Percentiles rank a stretch among this genome's conserved stretches.
phyloP scores from a whole-genome alignment of 2,888 invertebrate species.

The Lasioglossum pauxillum region DNA sequence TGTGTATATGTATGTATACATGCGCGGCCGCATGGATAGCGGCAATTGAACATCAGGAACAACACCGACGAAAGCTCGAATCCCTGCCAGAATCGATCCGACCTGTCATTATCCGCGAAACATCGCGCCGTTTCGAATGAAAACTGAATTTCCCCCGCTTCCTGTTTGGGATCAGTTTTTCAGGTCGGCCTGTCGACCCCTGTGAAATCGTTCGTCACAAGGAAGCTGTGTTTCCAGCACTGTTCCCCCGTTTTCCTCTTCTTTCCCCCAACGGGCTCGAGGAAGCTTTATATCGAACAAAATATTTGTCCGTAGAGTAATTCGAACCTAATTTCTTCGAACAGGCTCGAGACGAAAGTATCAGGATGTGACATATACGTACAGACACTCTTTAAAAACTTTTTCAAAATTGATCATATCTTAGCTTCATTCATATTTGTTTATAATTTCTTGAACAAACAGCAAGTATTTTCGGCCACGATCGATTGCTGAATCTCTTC shows the following conservation, averaged over 20 bases:
- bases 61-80: conserved; percentile 52
- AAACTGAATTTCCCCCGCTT: conserved; percentile 62
- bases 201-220: conserved; percentile 15
- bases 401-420: too few species aligned
- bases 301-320: background rate
- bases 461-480: background rate
- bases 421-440: background rate
- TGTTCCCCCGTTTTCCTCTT: background rate
- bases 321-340: background rate
- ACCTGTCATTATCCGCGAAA: conserved; percentile 50
- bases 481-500: background rate
- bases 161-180: conserved; percentile 43
- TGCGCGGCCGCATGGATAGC: conserved; percentile 19
- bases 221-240: conserved; percentile 20
- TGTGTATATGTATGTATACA: background rate
- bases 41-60: conserved; percentile 44
- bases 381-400: background rate
- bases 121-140: conserved; percentile 39
- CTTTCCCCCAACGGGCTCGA: background rate
- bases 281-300: background rate
- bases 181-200: conserved; percentile 18
- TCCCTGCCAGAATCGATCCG: conserved; percentile 64
- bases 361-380: too few species aligned
- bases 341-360: background rate
- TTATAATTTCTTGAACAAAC: background rate